These are phyloP conservation scores for Macroglossus sobrinus DNA, from an alignment of 2,113 vertebrate species.

Conservation along the genomic window DNA sequence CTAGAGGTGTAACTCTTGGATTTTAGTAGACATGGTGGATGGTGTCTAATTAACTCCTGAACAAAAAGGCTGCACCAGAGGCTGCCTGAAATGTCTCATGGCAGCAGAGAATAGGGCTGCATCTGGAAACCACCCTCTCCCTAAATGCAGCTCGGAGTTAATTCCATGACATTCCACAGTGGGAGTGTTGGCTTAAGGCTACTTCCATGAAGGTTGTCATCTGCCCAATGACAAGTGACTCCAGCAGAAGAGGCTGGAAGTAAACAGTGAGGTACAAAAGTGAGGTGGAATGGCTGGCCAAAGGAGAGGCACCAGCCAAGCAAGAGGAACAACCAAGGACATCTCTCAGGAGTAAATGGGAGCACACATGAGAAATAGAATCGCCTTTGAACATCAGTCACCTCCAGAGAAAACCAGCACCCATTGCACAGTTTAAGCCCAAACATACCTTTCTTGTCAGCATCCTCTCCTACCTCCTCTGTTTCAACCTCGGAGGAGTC, in stretches of 20 bases:
- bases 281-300: neutral
- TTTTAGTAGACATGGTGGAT: neutral
- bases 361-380: neutral
- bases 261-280: neutral
- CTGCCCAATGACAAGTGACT: neutral
- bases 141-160: neutral
- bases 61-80: neutral
- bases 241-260: neutral
- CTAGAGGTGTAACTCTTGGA: neutral
- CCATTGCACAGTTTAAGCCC: neutral
- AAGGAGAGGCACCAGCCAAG: neutral
- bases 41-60: neutral
- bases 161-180: neutral
- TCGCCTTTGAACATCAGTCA: neutral
- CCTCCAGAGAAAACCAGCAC: neutral
- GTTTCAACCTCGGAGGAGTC: neutral
- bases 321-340: fast-evolving
- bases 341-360: neutral
- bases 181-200: neutral
- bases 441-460: neutral
- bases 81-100: neutral
- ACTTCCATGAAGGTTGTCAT: neutral
- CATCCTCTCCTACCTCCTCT: neutral
- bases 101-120: neutral
- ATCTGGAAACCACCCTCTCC: neutral